A percentile compares a stretch with the other conserved stretches of the same genome.
Evolutionary conservation across 2,888 invertebrate species (phyloP).

Genomic region (Morpho deidamia): DNA sequence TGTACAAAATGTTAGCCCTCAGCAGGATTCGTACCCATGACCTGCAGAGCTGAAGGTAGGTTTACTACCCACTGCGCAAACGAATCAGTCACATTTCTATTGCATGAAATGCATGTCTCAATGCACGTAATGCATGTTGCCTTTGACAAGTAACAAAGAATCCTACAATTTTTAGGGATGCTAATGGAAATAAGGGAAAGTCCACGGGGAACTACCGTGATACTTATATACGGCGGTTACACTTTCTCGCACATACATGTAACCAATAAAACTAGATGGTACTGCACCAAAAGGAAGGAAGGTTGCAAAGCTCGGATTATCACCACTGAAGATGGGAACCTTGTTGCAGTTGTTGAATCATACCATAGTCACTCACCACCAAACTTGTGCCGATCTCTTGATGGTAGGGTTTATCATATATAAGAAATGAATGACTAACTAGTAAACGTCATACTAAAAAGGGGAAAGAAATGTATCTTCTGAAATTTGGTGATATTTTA

Average conservation of each 20-base stretch:
- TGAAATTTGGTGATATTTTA: too few relatives aligned
- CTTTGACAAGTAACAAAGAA: too few relatives aligned
- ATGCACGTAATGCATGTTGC: too few relatives aligned
- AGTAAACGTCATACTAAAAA: too few relatives aligned
- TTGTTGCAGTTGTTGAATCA: slow-evolving; percentile 20
- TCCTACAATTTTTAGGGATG: neutral
- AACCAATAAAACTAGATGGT: slow-evolving; percentile 39
- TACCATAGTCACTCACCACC: slow-evolving; percentile 29
- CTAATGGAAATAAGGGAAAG: neutral
- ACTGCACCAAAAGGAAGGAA: slow-evolving; percentile 37
- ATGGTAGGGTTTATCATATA: neutral
- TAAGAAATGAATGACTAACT: too few relatives aligned
- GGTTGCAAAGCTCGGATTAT: slow-evolving; percentile 38
- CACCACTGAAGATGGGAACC: slow-evolving; percentile 21
- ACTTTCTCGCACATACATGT: slow-evolving; percentile 28
- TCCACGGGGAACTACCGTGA: neutral
- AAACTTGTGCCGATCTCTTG: neutral
- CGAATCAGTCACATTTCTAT: too few relatives aligned
- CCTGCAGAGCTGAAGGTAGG: too few relatives aligned
- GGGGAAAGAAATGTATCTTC: too few relatives aligned
- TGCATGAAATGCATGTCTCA: too few relatives aligned
- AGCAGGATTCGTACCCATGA: too few relatives aligned
- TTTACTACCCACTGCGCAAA: too few relatives aligned
- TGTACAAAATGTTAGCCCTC: too few relatives aligned
- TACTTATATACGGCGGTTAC: slow-evolving; percentile 19